Base-by-base conservation (phyloP, 2,113 vertebrate genomes). In the Paracanthobrama guichenoti region DNA sequence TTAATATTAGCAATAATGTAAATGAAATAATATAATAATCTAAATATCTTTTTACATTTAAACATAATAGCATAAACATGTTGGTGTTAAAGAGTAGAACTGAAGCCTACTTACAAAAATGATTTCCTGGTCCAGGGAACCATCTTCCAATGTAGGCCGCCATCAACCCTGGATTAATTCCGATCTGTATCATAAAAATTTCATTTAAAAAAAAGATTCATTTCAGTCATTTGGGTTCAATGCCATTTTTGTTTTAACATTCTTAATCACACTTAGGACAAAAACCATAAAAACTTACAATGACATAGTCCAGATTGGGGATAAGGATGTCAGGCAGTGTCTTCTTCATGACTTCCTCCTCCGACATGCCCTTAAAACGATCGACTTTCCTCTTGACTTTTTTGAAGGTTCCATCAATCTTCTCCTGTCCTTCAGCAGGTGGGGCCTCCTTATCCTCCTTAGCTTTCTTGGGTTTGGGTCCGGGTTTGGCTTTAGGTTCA, bases 151-250 rank as follows among this genome's bases (percentile, higher is more conserved):
- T 99, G 90, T 94, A 98, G 87, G 98, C 98, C 89, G 98, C 98
- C 98, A 99, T 97, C 81, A 99, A 92, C 72, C 98, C 98, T 12
- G 98, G 98, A 87, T 99, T 99, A 90, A 99, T 99, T 81, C 98
- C 98, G 88, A 99, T 98, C 98, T 99, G 89, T 20, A 93, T 90
- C 71, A 69, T n/a, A 5, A 18, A 71, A 79, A 78, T 35, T n/a
- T n/a, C n/a, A n/a, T n/a, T n/a, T n/a, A n/a, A n/a, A n/a, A n/a
- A n/a, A n/a, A 59, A 26, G 44, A 3, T 35, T 18, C 2, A 81
- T 69, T 69, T 53, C 39, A 39, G 22, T 44, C 64, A n/a, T 7
- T n/a, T 6, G 18, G 3, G 16, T 22, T 85, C 1, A 76, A 53
- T 9, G 3, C 24, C 31, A n/a, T n/a, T 16, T 42, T 62, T 10